Base-by-base conservation (phyloP, 2,888 invertebrate genomes). In the Lasioglossum malachurum region DNA sequence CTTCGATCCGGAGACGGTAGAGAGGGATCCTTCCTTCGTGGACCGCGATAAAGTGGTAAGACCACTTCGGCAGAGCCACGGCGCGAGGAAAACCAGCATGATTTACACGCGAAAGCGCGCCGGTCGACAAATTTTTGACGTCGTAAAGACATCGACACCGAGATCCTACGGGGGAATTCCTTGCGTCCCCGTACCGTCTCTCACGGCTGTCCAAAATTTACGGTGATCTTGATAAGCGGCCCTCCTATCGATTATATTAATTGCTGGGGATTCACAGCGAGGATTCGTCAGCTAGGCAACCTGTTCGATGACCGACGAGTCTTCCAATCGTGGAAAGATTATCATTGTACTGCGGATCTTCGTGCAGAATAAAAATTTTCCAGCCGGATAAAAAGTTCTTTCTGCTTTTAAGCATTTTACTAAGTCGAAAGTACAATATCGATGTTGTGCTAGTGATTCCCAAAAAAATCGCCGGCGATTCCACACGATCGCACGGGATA, bases 41-140 rank as follows among this genome's bases (percentile, higher is more conserved):
- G 73, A 78, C 85, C 86, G 82, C 88, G 88, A 92, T 89, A 90
- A 92, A 92, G 82, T 84, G 89, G 81, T 86, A 88, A 90, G 89
- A 89, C 88, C 88, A 31, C 88, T 74, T 76, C 67, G 78, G 38
- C n/a, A 10, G 77, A 44, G 14, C 49, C 64, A 57, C 67, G 38
- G 80, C 69, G 31, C 69, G 78, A 75, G 78, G 82, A 78, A 69
- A 77, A 53, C 73, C 23, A 38, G 46, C 31, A 31, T 60, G 77
- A 88, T 83, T 88, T 86, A 87, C 78, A 57, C 67, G 60, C 76
- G 79, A 77, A 75, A 74, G 69, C 49, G 57, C 14, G 75, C 14
- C 19, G 73, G 38, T 16, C 35, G 78, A 71, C 78, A 72, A 88
- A 88, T 88, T 80, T 78, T 79, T 83, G n/a, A 57, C 44, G n/a